phyloP scores from a whole-genome alignment of 2,888 invertebrate species.

The Sarcophaga caerulescens region DNA sequence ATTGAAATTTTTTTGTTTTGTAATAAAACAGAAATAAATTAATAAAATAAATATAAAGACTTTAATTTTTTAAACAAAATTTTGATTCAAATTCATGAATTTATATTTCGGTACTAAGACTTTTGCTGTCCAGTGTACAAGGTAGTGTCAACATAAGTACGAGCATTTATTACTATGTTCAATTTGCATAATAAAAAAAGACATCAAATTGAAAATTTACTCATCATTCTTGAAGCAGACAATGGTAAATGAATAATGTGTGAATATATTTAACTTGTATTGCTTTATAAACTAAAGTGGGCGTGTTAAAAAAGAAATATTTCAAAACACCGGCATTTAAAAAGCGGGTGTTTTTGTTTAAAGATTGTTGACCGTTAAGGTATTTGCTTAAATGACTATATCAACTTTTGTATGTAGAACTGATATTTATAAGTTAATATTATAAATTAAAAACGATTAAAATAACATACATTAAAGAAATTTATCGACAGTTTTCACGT shows the following conservation, averaged over 20 bases:
- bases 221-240: no score
- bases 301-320: not conserved
- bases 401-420: not conserved
- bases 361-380: not conserved
- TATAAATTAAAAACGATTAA: not conserved
- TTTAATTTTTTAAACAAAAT: no score
- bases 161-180: no score
- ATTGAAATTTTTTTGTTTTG: no score
- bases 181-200: no score
- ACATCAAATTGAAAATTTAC: no score
- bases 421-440: not conserved
- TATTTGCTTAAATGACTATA: not conserved
- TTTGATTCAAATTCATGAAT: no score
- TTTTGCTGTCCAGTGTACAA: no score
- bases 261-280: not conserved
- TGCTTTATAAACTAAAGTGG: not conserved
- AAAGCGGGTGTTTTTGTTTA: not conserved
- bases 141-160: no score
- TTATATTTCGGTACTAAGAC: no score
- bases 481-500: conserved; percentile 9
- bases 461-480: not conserved
- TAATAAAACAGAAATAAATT: no score
- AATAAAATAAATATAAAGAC: no score
- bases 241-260: not conserved
- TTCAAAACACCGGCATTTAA: not conserved